Evolutionary conservation across 2,113 vertebrate genomes (phyloP).

Genomic region (Lonchura striata): DNA sequence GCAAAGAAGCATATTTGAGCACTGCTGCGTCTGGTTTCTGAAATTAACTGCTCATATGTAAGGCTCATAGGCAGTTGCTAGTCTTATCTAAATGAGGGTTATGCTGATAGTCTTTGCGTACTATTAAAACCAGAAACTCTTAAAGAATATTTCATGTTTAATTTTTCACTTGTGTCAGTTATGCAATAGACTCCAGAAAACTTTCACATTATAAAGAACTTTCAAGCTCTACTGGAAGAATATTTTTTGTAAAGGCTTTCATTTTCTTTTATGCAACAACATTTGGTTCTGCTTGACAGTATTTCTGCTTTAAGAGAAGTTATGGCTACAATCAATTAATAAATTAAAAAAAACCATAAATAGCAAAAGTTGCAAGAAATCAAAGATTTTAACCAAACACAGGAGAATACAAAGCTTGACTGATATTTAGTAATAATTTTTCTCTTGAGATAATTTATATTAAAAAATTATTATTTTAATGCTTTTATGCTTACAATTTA

Average conservation of each 20-base stretch:
- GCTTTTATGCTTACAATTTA: not conserved
- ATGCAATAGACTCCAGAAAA: not conserved
- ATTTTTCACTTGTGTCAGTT: not conserved
- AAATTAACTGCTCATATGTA: not conserved
- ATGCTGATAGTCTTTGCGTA: not conserved
- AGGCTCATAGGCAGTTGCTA: not conserved
- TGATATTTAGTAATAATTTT: not conserved
- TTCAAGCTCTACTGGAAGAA: not conserved
- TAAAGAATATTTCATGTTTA: not conserved
- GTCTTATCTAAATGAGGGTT: not conserved
- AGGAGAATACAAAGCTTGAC: not conserved
- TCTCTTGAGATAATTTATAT: not conserved
- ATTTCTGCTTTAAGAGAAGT: not conserved
- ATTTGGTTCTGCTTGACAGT: not conserved
- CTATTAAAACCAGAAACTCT: not conserved
- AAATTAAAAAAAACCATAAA: not conserved
- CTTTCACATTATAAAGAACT: not conserved
- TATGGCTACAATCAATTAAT: fast-evolving
- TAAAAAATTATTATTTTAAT: not conserved
- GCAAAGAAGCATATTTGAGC: not conserved
- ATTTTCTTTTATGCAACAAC: not conserved
- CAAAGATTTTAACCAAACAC: not conserved
- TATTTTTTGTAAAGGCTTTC: not conserved
- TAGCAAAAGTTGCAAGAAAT: not conserved
- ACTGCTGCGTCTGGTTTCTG: not conserved